These are phyloP conservation scores for Troides oblongomaculatus DNA, from an alignment of 2,888 invertebrate genomes.

Conservation along the genomic window DNA sequence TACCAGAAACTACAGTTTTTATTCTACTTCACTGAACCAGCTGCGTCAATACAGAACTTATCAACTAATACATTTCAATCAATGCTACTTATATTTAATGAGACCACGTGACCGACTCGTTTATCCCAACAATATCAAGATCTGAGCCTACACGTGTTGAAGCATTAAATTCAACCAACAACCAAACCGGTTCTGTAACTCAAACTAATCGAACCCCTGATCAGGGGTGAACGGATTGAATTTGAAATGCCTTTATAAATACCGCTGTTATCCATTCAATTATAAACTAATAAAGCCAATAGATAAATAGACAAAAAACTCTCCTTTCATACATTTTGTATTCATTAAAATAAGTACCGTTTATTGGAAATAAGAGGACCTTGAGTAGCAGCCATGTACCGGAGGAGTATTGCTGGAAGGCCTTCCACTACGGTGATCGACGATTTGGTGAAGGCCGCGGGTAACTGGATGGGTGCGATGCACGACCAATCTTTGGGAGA, in stretches of 20 bases:
- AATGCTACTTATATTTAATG: conserved; percentile 13
- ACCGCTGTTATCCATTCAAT: background rate
- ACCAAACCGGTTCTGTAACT: conserved; percentile 10
- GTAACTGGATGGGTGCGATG: too few species aligned
- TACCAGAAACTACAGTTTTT: background rate
- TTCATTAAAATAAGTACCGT: too few species aligned
- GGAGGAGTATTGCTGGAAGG: too few species aligned
- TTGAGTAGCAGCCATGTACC: too few species aligned
- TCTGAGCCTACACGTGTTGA: conserved; percentile 10
- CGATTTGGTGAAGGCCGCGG: too few species aligned
- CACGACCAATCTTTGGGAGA: too few species aligned
- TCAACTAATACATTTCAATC: conserved; percentile 16
- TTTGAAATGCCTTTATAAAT: background rate
- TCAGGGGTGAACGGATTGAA: background rate
- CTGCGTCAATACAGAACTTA: conserved; percentile 8
- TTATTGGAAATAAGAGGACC: too few species aligned
- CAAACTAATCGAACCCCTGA: conserved; percentile 2
- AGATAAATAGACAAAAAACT: too few species aligned
- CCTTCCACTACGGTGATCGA: too few species aligned
- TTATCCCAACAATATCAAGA: conserved; percentile 5
- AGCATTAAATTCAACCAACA: background rate
- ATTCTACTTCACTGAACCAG: background rate
- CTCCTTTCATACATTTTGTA: too few species aligned
- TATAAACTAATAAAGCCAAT: background rate
- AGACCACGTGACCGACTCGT: background rate